A percentile compares a stretch with the other conserved stretches of the same genome.
Evolutionary conservation across 1,140 invertebrate species (phyloP).

Genomic region (Drosophila ironensis): DNA sequence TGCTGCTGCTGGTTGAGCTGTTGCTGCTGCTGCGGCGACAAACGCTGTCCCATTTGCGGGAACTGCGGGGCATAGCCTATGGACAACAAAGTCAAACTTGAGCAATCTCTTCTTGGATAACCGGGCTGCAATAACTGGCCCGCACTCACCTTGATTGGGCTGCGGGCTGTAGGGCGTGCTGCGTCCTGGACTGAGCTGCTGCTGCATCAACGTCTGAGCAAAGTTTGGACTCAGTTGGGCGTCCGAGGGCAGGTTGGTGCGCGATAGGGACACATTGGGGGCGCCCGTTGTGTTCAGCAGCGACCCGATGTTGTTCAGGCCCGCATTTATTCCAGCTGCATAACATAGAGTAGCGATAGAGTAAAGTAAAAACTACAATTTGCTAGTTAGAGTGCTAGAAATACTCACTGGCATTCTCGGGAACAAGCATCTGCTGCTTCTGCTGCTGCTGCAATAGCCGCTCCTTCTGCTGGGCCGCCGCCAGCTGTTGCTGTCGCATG

Average conservation of each 20-base stretch:
- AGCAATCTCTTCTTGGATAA: neutral
- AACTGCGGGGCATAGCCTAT: constrained; percentile 72
- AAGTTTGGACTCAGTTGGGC: constrained; percentile 88
- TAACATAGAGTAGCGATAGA: too few species aligned
- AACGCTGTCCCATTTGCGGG: constrained; percentile 64
- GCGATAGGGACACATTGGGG: constrained; percentile 89
- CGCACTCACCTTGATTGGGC: constrained; percentile 73
- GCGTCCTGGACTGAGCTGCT: constrained; percentile 79
- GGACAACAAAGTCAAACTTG: neutral
- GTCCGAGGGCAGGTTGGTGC: constrained; percentile 87
- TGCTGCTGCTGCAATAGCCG: constrained; percentile 87
- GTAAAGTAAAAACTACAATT: too few species aligned
- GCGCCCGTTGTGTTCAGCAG: constrained; percentile 91
- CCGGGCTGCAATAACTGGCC: neutral
- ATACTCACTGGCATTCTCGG: constrained; percentile 84
- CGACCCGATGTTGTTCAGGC: constrained; percentile 89
- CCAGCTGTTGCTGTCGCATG: constrained; percentile 65
- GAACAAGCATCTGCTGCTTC: constrained; percentile 87
- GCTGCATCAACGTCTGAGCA: constrained; percentile 78
- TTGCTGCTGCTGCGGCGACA: constrained; percentile 70
- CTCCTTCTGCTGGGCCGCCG: constrained; percentile 83
- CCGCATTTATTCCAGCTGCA: constrained; percentile 84
- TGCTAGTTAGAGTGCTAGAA: too few species aligned
- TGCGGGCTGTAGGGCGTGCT: constrained; percentile 78
- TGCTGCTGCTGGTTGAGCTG: constrained; percentile 50